These are phyloP conservation scores for Ceratina calcarata DNA, from an alignment of 1,140 invertebrate genomes.

Conservation along the genomic window DNA sequence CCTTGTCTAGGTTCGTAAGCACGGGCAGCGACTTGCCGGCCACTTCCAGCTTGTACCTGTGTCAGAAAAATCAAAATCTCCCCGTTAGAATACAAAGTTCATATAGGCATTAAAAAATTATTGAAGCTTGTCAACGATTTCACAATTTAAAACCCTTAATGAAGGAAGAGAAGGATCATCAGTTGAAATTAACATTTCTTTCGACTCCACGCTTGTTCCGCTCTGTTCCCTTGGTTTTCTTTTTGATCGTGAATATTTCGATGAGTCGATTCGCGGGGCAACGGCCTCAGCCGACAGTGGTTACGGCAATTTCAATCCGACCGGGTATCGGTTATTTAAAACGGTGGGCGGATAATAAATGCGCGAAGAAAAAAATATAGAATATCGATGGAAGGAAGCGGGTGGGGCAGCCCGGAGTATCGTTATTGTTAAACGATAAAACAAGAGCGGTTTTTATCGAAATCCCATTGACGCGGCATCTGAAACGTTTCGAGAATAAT, in stretches of 20 bases:
- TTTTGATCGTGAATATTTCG: slow-evolving; percentile 44
- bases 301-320: slow-evolving; percentile 57
- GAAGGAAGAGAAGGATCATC: too few species aligned
- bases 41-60: slow-evolving; percentile 95
- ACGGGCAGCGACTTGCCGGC: slow-evolving; percentile 95
- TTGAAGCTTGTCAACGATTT: too few species aligned
- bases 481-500: slow-evolving; percentile 52
- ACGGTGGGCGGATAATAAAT: slow-evolving; percentile 46
- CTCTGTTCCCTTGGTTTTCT: neutral
- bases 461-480: slow-evolving; percentile 54
- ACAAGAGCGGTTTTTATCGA: slow-evolving; percentile 55
- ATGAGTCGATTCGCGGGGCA: slow-evolving; percentile 8
- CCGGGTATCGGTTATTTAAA: slow-evolving; percentile 57
- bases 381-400: slow-evolving; percentile 59
- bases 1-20: slow-evolving; percentile 95
- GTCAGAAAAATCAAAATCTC: neutral
- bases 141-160: too few species aligned
- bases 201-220: neutral
- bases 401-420: neutral
- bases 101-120: too few species aligned
- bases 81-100: too few species aligned
- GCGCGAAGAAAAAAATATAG: slow-evolving; percentile 35
- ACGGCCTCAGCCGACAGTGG: slow-evolving; percentile 8
- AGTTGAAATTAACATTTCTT: slow-evolving; percentile 41
- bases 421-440: slow-evolving; percentile 65